Evolutionary conservation across 2,113 vertebrate species (phyloP), one percentile per base, ranked within the genome.

Genomic region (Turdus rufiventris): DNA sequence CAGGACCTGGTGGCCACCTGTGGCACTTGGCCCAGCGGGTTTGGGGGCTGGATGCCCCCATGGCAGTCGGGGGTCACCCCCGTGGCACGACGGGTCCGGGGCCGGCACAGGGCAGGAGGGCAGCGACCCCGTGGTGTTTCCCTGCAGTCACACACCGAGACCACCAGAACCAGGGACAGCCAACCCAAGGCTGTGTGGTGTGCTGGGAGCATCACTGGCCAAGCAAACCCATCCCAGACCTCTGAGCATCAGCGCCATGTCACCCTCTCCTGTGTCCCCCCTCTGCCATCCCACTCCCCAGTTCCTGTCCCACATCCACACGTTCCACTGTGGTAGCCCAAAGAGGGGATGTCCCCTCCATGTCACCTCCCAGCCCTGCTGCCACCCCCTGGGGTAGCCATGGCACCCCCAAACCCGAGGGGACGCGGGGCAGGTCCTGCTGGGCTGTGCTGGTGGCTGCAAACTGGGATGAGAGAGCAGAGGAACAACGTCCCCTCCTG

Each of bases 121-220:
- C 72, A 34, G 63, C 5, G 53, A 53, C 84, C 63, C 77, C 15
- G 1, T 3, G 5, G 57, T 4, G 5, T 57, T 40, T 50, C 63
- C 70, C 40, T 48, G 51, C 19, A 12, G 45, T n/a, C 53, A 33
- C 11, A 3, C 24, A n/a, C 17, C 10, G 5, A 62, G 18, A 43
- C 14, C 71, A 36, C 24, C 4, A 0, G 29, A 56, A 43, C 51
- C 12, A 6, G 38, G 5, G 6, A 26, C 14, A 10, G 1, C 47
- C 53, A 51, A 9, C 3, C 56, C 10, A 0, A 31, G 25, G 36
- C 20, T 3, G 4, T 18, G 8, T 2, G 8, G 17, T 25, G 34
- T 12, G 3, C 56, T 25, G 4, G n/a, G 38, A 82, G 18, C 14
- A 1, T 10, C 21, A 1, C 57, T 17, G 38, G 12, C 43, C 18